Evolutionary conservation across 2,797 vertebrate species (phyloP).

Genomic region (Dromococcyx pavoninus): DNA sequence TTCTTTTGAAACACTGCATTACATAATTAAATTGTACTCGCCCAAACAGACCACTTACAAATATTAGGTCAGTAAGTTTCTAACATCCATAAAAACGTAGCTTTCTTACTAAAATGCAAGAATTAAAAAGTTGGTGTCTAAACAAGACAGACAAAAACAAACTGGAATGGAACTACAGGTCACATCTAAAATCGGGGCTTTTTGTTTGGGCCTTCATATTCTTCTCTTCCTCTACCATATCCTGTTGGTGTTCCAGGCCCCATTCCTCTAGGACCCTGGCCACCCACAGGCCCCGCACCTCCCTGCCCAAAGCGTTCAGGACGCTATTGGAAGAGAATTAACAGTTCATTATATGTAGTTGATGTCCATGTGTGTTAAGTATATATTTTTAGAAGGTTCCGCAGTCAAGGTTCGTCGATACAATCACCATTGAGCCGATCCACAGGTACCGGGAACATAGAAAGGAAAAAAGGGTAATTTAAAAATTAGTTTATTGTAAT

Average conservation of each 20-base stretch:
- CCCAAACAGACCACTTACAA: slow-evolving; percentile 84
- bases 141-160: slow-evolving; percentile 85
- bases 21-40: slow-evolving; percentile 81
- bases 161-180: slow-evolving; percentile 81
- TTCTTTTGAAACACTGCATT: slow-evolving; percentile 80
- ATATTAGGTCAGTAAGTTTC: slow-evolving; percentile 84
- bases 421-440: slow-evolving; percentile 99
- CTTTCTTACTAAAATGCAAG: slow-evolving; percentile 94
- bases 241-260: slow-evolving; percentile 83
- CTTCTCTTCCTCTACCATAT: slow-evolving; percentile 97
- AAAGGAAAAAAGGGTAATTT: slow-evolving; percentile 99
- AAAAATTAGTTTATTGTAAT: slow-evolving; percentile 97
- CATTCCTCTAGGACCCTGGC: slow-evolving; percentile 91
- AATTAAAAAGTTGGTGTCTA: slow-evolving; percentile 85
- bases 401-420: slow-evolving; percentile 98
- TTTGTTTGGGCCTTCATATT: slow-evolving; percentile 97
- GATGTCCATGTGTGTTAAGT: slow-evolving; percentile 87
- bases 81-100: slow-evolving; percentile 86
- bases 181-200: slow-evolving; percentile 95
- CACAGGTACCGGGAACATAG: slow-evolving; percentile 99
- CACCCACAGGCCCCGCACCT: slow-evolving; percentile 84
- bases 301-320: slow-evolving; percentile 97
- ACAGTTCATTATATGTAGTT: slow-evolving; percentile 84
- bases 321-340: slow-evolving; percentile 87
- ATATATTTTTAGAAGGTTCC: slow-evolving; percentile 90